Percentiles rank a stretch among this genome's conserved stretches.
Conservation (phyloP, 2,113 vertebrate genomes). For the Suricata suricatta region DNA sequence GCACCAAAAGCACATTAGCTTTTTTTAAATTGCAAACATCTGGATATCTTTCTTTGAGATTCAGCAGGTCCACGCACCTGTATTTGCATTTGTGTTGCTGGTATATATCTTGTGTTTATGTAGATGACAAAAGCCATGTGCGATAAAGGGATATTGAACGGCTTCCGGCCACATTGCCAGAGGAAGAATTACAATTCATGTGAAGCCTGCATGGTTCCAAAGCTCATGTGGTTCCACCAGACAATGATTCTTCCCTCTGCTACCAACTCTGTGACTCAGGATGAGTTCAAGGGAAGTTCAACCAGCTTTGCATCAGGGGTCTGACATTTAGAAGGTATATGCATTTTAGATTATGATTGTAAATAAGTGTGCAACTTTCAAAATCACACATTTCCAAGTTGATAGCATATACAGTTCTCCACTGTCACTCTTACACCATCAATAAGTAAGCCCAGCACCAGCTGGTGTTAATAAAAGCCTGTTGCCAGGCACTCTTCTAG, state of each 20-base stretch:
- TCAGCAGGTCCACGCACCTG: neutral
- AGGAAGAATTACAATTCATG: neutral
- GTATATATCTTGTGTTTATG: neutral
- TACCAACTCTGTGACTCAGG: neutral
- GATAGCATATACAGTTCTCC: neutral
- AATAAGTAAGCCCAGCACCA: neutral
- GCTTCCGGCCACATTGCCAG: neutral
- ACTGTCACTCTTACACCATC: neutral
- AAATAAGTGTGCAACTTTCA: neutral
- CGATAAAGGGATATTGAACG: neutral
- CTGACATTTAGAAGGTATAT: neutral
- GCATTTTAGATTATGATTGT: neutral
- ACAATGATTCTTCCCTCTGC: neutral
- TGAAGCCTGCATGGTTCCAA: neutral
- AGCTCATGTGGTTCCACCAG: neutral
- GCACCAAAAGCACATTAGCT: neutral
- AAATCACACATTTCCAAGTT: neutral
- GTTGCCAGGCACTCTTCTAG: neutral
- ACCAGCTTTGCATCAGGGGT: neutral
- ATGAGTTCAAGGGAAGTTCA: neutral
- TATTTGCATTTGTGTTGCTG: neutral
- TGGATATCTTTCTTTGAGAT: neutral
- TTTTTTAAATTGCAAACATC: neutral
- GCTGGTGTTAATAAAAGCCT: neutral
- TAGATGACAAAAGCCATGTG: neutral